These are phyloP conservation scores for Caenorhabditis panamensis DNA, from an alignment of 2,888 invertebrate genomes.

Conservation along the genomic window DNA sequence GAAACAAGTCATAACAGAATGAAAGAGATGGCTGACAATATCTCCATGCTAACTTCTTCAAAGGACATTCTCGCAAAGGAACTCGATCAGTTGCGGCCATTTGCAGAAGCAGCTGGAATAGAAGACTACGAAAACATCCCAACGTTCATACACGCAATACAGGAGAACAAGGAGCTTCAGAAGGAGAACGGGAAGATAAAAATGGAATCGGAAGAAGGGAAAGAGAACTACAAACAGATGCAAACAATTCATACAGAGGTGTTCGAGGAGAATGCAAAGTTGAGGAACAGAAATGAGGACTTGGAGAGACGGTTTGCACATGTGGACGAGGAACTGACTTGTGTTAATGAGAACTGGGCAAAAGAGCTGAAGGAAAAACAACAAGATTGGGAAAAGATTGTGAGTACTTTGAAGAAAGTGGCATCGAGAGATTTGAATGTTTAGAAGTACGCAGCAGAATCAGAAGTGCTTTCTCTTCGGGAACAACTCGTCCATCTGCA, in stretches of 20 bases:
- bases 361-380: conserved; percentile 64
- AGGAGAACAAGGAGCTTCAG: conserved; percentile 49
- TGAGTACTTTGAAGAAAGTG: no score
- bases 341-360: conserved; percentile 73
- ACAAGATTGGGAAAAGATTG: conserved; percentile 64
- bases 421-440: no score
- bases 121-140: conserved; percentile 56
- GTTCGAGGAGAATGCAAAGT: conserved; percentile 60
- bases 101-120: conserved; percentile 63
- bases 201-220: conserved; percentile 50
- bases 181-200: conserved; percentile 31
- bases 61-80: conserved; percentile 61
- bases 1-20: conserved; percentile 53
- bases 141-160: conserved; percentile 47
- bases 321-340: conserved; percentile 66
- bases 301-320: conserved; percentile 67
- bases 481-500: conserved; percentile 65
- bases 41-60: conserved; percentile 51
- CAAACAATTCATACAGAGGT: conserved; percentile 49
- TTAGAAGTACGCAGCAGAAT: conserved; percentile 63
- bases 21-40: conserved; percentile 50
- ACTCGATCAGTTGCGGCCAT: conserved; percentile 65
- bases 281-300: conserved; percentile 63
- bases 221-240: conserved; percentile 56
- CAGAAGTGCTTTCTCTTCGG: conserved; percentile 64